phyloP scores from a whole-genome alignment of 1,140 invertebrate species.

The Meloidogyne exigua region DNA sequence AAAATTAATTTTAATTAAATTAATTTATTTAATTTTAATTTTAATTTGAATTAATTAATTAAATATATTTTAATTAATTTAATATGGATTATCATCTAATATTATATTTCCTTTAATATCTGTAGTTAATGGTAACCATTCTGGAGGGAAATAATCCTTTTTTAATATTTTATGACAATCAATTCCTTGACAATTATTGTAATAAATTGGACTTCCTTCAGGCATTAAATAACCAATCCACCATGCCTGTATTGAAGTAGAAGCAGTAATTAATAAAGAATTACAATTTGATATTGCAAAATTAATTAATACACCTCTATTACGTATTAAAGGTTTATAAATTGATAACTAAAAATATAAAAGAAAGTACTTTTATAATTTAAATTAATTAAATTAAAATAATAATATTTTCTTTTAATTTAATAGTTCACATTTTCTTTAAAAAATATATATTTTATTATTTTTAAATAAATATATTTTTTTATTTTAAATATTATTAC shows the following conservation, averaged over 20 bases:
- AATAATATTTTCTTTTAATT: too few relatives aligned
- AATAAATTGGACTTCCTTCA: background rate
- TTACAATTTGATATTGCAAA: slow-evolving; percentile 27
- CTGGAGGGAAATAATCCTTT: background rate
- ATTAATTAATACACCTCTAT: slow-evolving; percentile 33
- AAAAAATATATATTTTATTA: too few relatives aligned
- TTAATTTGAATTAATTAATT: too few relatives aligned
- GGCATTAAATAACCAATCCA: slow-evolving; percentile 39
- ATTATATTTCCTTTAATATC: background rate
- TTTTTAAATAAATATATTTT: too few relatives aligned
- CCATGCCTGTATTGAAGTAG: slow-evolving; percentile 28
- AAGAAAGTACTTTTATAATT: background rate
- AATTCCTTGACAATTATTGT: background rate
- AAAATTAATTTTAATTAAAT: too few relatives aligned
- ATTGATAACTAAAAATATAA: background rate
- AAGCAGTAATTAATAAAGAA: slow-evolving; percentile 30
- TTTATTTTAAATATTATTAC: background rate
- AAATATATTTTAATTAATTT: background rate
- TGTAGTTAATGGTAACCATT: background rate
- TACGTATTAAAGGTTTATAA: slow-evolving; percentile 9
- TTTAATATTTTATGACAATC: background rate
- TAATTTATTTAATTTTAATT: too few relatives aligned
- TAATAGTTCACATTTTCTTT: too few relatives aligned
- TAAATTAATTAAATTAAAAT: too few relatives aligned
- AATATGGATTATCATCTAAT: slow-evolving; percentile 5